Percentiles rank a stretch among this genome's conserved stretches.
These are phyloP conservation scores for Lacerta bilineata DNA, from an alignment of 2,797 vertebrate genomes.

Conservation along the genomic window DNA sequence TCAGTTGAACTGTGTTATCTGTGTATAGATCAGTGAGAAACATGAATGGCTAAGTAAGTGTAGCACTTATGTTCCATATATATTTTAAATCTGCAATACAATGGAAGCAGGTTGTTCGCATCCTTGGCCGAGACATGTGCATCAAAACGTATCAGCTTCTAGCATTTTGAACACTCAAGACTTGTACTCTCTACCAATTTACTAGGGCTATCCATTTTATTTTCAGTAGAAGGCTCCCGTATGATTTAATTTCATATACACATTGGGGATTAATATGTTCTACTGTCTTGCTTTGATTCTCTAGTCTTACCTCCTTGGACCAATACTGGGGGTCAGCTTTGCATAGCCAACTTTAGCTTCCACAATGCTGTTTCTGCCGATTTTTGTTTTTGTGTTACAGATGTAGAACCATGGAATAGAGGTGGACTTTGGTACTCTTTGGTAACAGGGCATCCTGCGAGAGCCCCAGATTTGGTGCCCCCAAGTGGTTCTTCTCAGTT, in stretches of 20 bases:
- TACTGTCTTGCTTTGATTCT: not conserved
- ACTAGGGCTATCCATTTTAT: slow-evolving; percentile 19
- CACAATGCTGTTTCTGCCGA: not conserved
- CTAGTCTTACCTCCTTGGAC: not conserved
- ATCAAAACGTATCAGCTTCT: not conserved
- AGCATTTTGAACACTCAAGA: not conserved
- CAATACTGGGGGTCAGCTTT: not conserved
- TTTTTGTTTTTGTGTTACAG: not conserved
- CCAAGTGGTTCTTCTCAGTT: too few relatives aligned
- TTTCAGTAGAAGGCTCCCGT: not conserved
- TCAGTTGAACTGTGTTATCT: slow-evolving; percentile 66
- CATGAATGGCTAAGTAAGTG: slow-evolving; percentile 10
- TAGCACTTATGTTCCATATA: not conserved
- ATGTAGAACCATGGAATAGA: not conserved
- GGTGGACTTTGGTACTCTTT: too few relatives aligned
- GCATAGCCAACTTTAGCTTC: not conserved
- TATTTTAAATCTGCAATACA: slow-evolving; percentile 36
- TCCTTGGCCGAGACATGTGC: not conserved
- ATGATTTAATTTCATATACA: not conserved
- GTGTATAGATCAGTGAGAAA: slow-evolving; percentile 64
- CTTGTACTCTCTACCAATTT: not conserved
- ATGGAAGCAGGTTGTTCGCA: slow-evolving; percentile 67
- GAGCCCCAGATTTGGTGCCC: too few relatives aligned
- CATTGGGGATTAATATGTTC: fast-evolving
- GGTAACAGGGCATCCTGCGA: too few relatives aligned